Conservation (phyloP, 2,113 vertebrate species). For the Dermatemys mawii region DNA sequence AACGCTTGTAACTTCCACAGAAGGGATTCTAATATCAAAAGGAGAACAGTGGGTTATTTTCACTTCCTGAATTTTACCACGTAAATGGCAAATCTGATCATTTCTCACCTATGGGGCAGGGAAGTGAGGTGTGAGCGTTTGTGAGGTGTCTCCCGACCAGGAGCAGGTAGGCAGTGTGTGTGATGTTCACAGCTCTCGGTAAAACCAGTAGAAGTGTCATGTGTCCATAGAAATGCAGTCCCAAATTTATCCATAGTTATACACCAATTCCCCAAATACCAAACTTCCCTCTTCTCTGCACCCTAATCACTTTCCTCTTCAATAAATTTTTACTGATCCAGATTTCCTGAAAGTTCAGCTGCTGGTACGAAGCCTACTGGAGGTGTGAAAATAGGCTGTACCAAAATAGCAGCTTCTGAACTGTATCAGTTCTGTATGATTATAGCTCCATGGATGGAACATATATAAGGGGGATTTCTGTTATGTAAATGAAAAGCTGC, state of each 20-base stretch:
- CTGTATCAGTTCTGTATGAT: constrained; percentile 48
- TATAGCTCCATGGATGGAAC: constrained; percentile 39
- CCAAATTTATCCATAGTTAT: constrained; percentile 41
- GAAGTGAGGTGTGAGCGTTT: constrained; percentile 56
- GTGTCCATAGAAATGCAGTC: constrained; percentile 17
- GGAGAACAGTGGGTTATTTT: constrained; percentile 9
- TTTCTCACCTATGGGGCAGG: constrained; percentile 52
- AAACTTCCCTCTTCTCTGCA: constrained; percentile 39
- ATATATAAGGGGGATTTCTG: constrained; percentile 56
- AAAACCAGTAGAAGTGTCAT: constrained; percentile 37
- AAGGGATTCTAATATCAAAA: constrained; percentile 44
- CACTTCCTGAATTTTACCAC: constrained; percentile 57
- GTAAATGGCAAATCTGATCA: constrained; percentile 39
- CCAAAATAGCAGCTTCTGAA: constrained; percentile 43
- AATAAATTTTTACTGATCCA: background rate
- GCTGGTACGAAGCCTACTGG: constrained; percentile 39
- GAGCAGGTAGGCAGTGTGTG: constrained; percentile 40
- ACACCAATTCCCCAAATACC: constrained; percentile 51
- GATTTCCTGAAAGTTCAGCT: constrained; percentile 3
- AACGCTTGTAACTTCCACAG: constrained; percentile 61
- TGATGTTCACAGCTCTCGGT: constrained; percentile 42
- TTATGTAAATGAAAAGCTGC: constrained; percentile 65
- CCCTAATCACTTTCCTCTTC: constrained; percentile 20
- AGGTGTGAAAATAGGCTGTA: constrained; percentile 26
- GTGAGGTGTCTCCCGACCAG: constrained; percentile 59